Conservation (phyloP, 2,797 vertebrate species). For the Astyanax mexicanus region DNA sequence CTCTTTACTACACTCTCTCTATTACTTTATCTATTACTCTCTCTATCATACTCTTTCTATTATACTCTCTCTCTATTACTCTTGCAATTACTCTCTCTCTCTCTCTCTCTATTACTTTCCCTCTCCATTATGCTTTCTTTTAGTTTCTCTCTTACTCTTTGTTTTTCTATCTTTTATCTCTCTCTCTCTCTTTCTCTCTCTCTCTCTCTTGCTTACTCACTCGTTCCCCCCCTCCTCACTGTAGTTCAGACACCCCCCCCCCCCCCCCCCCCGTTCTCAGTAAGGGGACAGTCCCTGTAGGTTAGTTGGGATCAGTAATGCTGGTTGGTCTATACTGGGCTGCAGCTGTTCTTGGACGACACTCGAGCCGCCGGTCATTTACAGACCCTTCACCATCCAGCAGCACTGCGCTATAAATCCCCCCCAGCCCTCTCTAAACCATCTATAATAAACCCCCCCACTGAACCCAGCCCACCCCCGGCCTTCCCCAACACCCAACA, state of each 20-base stretch:
- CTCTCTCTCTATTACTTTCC: not conserved
- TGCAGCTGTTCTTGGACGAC: constrained; percentile 77
- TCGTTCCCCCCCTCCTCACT: not conserved
- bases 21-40: no score
- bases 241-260: not conserved
- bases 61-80: not conserved
- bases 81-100: no score
- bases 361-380: constrained; percentile 68
- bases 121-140: not conserved
- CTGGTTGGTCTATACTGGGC: constrained; percentile 44
- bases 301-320: constrained; percentile 20
- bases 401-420: constrained; percentile 68
- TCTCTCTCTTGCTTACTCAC: not conserved
- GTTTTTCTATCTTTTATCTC: not conserved
- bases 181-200: not conserved
- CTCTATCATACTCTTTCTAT: not conserved
- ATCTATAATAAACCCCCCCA: constrained; percentile 63
- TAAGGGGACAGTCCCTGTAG: constrained; percentile 36
- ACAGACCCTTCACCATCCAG: constrained; percentile 73
- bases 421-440: constrained; percentile 49
- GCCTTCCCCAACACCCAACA: constrained; percentile 21
- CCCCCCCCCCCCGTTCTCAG: not conserved
- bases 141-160: not conserved
- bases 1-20: no score
- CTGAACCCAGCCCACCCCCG: constrained; percentile 33